phyloP scores from a whole-genome alignment of 2,113 vertebrate genomes.

The Gymnorhina tibicen region DNA sequence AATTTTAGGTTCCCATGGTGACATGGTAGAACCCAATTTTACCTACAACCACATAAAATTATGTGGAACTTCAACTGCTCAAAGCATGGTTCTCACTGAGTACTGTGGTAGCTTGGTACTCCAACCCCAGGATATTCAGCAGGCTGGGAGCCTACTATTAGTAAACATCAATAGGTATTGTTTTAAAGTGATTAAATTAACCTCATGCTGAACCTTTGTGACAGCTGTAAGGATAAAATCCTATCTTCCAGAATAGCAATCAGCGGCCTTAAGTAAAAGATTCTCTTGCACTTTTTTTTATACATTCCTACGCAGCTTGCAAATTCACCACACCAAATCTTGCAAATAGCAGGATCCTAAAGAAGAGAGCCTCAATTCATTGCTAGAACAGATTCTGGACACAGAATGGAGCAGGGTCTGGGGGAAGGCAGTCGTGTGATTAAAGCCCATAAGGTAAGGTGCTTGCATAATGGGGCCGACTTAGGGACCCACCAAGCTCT shows the following conservation, averaged over 20 bases:
- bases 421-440: not conserved
- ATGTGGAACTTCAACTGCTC: not conserved
- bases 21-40: not conserved
- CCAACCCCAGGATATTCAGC: not conserved
- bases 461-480: constrained; percentile 4
- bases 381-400: not conserved
- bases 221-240: not conserved
- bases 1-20: not conserved
- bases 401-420: not conserved
- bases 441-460: not conserved
- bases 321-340: not conserved
- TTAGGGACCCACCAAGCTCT: not conserved
- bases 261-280: not conserved
- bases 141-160: not conserved
- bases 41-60: not conserved
- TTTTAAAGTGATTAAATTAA: constrained; percentile 3
- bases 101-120: not conserved
- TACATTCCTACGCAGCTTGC: not conserved
- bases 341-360: not conserved
- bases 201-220: not conserved
- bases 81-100: not conserved
- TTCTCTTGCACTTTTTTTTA: not conserved
- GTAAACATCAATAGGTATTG: not conserved
- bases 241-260: not conserved
- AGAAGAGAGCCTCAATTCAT: not conserved